Evolutionary conservation across 2,888 invertebrate species (phyloP).

Genomic region (Drosophila colorata): DNA sequence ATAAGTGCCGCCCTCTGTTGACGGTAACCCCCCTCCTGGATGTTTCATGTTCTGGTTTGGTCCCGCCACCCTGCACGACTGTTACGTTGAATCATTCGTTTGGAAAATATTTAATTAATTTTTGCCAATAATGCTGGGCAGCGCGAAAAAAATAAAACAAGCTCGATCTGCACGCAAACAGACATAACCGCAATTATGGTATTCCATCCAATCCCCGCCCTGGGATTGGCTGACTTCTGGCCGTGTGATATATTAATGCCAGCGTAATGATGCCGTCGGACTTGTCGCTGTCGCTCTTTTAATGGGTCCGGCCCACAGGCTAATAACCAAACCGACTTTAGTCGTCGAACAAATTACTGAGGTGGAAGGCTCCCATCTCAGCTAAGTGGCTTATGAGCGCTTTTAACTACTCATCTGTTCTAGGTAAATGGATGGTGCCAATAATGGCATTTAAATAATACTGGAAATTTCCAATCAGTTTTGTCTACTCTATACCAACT

Average conservation of each 20-base stretch:
- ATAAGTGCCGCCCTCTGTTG: constrained; percentile 72
- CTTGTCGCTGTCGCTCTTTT: constrained; percentile 69
- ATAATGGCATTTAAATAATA: neutral
- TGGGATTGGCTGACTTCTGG: constrained; percentile 59
- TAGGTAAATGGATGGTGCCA: neutral
- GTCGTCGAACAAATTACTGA: constrained; percentile 15
- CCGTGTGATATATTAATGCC: constrained; percentile 78
- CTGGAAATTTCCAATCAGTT: too few relatives aligned
- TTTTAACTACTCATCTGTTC: constrained; percentile 7
- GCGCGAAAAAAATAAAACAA: constrained; percentile 50
- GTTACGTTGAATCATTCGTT: constrained; percentile 77
- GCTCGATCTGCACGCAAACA: constrained; percentile 28
- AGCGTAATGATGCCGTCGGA: constrained; percentile 63
- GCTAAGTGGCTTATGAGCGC: constrained; percentile 8
- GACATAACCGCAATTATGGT: constrained; percentile 67
- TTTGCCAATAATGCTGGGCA: constrained; percentile 80
- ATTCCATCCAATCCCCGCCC: constrained; percentile 20
- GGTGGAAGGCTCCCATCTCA: constrained; percentile 5
- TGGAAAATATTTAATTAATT: constrained; percentile 84
- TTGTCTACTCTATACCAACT: too few relatives aligned
- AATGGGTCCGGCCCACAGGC: constrained; percentile 44
- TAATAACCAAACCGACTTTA: constrained; percentile 36
- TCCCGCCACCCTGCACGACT: constrained; percentile 19
- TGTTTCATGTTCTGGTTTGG: neutral
- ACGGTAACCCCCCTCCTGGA: constrained; percentile 7